These are phyloP conservation scores for Stratiomys singularior DNA, from an alignment of 2,888 invertebrate genomes.

Conservation along the genomic window DNA sequence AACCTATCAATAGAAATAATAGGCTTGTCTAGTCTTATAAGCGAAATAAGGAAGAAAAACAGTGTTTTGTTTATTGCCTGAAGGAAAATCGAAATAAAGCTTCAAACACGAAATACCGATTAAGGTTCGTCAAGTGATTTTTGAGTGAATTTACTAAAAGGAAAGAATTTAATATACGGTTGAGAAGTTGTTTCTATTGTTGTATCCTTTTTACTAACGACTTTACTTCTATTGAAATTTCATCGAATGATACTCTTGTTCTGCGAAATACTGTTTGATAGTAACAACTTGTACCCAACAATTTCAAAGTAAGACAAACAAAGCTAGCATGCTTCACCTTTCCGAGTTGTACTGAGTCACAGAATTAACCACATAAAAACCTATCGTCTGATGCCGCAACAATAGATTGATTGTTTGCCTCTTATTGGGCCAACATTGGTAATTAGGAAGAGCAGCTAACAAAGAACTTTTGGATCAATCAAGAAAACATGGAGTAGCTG, in stretches of 20 bases:
- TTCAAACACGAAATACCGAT: slow-evolving; percentile 54
- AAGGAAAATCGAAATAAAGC: slow-evolving; percentile 38
- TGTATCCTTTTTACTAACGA: neutral
- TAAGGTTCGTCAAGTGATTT: slow-evolving; percentile 55
- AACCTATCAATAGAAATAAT: slow-evolving; percentile 14
- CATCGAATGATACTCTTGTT: too few species aligned
- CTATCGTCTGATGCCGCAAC: slow-evolving; percentile 35
- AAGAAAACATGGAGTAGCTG: neutral
- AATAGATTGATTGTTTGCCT: slow-evolving; percentile 54
- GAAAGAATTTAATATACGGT: slow-evolving; percentile 48
- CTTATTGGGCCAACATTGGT: slow-evolving; percentile 48
- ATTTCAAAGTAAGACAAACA: too few species aligned
- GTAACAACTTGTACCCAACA: too few species aligned
- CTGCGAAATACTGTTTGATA: too few species aligned
- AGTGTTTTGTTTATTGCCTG: slow-evolving; percentile 19
- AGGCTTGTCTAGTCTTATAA: slow-evolving; percentile 26
- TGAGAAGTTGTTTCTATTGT: slow-evolving; percentile 47
- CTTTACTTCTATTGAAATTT: too few species aligned
- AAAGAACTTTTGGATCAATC: neutral
- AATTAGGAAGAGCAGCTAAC: slow-evolving; percentile 22
- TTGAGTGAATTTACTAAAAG: slow-evolving; percentile 47
- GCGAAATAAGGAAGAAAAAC: neutral
- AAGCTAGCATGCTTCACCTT: neutral
- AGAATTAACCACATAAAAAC: neutral
- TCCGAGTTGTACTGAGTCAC: neutral